Percentiles rank a stretch among this genome's conserved stretches.
These are phyloP conservation scores for Carassius auratus DNA, from an alignment of 2,113 vertebrate genomes.

Conservation along the genomic window DNA sequence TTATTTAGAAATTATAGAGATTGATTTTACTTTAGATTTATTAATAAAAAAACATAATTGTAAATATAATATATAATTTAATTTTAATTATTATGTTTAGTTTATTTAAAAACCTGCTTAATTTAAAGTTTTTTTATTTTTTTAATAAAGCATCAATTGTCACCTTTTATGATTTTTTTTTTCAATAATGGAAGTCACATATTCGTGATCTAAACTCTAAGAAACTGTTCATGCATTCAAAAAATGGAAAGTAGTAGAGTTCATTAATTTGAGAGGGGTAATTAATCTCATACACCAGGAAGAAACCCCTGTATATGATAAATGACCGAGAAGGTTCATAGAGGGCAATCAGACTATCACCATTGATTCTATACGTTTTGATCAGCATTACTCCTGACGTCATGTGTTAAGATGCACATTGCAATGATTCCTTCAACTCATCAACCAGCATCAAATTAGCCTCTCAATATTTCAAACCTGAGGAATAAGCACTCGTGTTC, in stretches of 20 bases:
- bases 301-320: constrained; percentile 31
- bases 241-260: neutral
- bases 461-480: constrained; percentile 29
- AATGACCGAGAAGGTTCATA: constrained; percentile 31
- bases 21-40: neutral
- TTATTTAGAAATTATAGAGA: neutral
- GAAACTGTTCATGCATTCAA: neutral
- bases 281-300: neutral
- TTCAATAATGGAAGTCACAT: neutral
- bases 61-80: too few species aligned
- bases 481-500: constrained; percentile 17
- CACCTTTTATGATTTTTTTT: too few species aligned
- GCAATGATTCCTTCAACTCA: constrained; percentile 35
- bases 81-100: neutral
- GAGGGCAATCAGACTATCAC: constrained; percentile 4
- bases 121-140: too few species aligned
- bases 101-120: neutral
- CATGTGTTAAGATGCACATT: neutral
- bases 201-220: neutral
- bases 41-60: neutral
- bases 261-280: neutral
- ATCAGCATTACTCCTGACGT: constrained; percentile 26
- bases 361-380: constrained; percentile 40
- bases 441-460: constrained; percentile 47
- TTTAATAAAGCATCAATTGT: neutral